Base-by-base conservation (phyloP, 2,888 invertebrate species). In the Drosophila atroscutellata region DNA sequence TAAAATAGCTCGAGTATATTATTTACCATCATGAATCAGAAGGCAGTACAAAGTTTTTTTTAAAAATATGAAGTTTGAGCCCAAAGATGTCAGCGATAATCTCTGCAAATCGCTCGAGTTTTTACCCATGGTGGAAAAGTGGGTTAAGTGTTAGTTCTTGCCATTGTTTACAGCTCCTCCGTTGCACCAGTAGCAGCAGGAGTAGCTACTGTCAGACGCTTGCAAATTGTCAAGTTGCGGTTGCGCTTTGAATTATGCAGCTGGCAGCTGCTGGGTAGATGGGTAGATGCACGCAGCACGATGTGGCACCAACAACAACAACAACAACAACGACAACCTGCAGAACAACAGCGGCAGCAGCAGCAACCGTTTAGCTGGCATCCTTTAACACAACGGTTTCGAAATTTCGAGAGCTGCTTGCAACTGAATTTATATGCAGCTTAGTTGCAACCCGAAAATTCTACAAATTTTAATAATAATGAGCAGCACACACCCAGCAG, bases 371-470 rank as follows among this genome's bases (percentile, higher is more conserved):
- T 49, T 56, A 57, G 58, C 55, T 67, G 66, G 60, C 74, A 79
- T 77, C 66, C 79, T 81, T 77, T 67, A 77, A 79, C 77, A 80
- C 68, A 72, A 65, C 77, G 72, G 77, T 51, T 68, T 64, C 66
- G 61, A 67, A 71, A 74, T 83, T 83, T 79, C 54, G 66, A 69
- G 56, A 72, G 83, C 72, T 72, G 64, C 74, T 73, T 69, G 85
- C 69, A 77, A 80, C 85, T 82, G 80, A 86, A 89, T 89, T 86
- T 86, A 89, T 89, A 86, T 89, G 88, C 85, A 85, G 85, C 85
- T 86, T 86, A 86, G 90, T 85, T 85, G 83, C 85, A 87, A 83
- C 85, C 89, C 85, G 87, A 85, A 85, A 89, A 89, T 89, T 85
- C 80, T 61, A 89, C 88, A 89, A 85, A 89, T 85, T 85, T 85